A percentile compares a stretch with the other conserved stretches of the same genome.
These are phyloP conservation scores for Oryctes rhinoceros DNA, from an alignment of 1,140 invertebrate genomes.

Conservation along the genomic window DNA sequence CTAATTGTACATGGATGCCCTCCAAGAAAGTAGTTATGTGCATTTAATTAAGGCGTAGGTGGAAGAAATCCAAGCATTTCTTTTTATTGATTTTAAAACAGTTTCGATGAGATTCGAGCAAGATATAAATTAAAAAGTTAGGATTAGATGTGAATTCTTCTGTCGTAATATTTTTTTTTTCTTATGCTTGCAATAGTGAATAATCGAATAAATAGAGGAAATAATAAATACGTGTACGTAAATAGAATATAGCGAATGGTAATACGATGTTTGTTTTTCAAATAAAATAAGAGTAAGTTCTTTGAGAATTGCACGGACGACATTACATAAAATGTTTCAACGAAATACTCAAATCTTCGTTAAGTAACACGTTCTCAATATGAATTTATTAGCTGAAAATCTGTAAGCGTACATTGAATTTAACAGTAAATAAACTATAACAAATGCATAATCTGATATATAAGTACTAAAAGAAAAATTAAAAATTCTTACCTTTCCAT, in stretches of 20 bases:
- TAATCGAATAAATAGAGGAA: too few species aligned
- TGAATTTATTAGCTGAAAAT: background rate
- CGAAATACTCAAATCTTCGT: background rate
- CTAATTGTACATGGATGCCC: too few species aligned
- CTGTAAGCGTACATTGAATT: background rate
- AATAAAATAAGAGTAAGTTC: background rate
- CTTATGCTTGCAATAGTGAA: too few species aligned
- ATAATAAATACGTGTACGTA: background rate
- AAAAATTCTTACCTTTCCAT: constrained; percentile 32
- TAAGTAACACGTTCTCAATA: background rate
- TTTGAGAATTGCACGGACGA: background rate
- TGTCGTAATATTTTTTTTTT: too few species aligned
- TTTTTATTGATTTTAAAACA: too few species aligned
- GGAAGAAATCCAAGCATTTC: too few species aligned
- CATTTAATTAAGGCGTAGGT: too few species aligned
- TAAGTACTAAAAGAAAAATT: constrained; percentile 16
- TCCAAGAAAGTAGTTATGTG: too few species aligned
- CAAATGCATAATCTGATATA: background rate
- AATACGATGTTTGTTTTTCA: background rate
- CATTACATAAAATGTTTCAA: constrained; percentile 13
- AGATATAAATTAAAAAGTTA: too few species aligned
- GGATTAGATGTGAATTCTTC: too few species aligned
- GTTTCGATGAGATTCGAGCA: too few species aligned
- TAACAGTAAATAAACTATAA: background rate
- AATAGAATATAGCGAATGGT: background rate